Conservation (phyloP, 2,113 vertebrate genomes). For the Catagonus wagneri region DNA sequence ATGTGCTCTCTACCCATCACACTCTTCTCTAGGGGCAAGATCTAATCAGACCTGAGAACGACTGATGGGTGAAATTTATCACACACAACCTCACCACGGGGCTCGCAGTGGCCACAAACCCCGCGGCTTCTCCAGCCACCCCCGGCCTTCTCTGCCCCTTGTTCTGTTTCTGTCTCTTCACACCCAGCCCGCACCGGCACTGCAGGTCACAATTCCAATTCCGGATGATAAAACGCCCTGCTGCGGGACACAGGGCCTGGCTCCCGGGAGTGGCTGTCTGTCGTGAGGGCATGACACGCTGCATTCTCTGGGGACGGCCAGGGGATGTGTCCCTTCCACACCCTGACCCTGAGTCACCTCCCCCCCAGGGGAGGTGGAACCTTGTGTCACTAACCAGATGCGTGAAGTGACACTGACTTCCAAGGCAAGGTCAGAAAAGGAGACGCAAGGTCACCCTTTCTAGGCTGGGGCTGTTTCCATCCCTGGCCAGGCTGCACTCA, state of each 20-base stretch:
- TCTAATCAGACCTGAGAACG: background rate
- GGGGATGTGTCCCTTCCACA: background rate
- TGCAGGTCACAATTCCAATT: background rate
- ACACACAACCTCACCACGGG: accelerated
- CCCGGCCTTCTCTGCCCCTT: background rate
- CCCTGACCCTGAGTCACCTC: background rate
- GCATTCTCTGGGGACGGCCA: background rate
- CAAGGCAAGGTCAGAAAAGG: background rate
- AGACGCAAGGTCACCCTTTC: accelerated
- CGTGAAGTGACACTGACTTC: background rate
- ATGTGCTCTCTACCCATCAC: background rate
- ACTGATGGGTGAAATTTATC: background rate
- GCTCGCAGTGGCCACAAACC: background rate
- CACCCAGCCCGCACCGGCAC: background rate
- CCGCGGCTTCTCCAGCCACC: accelerated
- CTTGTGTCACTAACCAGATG: background rate
- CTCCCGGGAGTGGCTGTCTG: accelerated
- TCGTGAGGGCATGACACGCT: background rate
- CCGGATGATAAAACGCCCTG: background rate
- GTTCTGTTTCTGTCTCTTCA: background rate
- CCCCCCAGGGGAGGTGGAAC: background rate
- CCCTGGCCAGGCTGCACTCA: background rate
- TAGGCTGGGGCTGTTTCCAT: accelerated
- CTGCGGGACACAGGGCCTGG: background rate
- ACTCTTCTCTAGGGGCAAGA: background rate